These are phyloP conservation scores for Equus przewalskii DNA, from an alignment of 2,113 vertebrate genomes.

Conservation along the genomic window DNA sequence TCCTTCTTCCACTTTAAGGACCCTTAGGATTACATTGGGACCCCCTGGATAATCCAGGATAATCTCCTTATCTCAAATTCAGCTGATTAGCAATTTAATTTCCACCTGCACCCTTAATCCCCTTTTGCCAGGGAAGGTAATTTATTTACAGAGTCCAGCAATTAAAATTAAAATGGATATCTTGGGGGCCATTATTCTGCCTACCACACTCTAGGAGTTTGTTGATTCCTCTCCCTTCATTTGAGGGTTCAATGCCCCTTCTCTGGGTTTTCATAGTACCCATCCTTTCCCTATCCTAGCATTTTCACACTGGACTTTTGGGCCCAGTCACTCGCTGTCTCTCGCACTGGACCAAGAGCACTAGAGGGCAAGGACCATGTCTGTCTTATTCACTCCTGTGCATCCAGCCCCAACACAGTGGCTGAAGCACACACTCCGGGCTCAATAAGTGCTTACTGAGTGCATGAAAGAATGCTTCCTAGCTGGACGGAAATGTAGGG, in stretches of 20 bases:
- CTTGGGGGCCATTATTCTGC: neutral
- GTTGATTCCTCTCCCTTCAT: neutral
- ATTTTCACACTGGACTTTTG: neutral
- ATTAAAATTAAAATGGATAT: neutral
- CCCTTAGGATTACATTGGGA: neutral
- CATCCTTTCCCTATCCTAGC: neutral
- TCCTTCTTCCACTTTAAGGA: neutral
- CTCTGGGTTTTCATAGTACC: neutral
- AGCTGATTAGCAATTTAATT: neutral
- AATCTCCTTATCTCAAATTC: neutral
- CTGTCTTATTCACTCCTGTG: neutral
- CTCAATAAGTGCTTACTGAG: neutral
- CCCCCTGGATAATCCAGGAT: neutral
- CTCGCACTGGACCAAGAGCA: neutral
- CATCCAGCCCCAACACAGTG: neutral
- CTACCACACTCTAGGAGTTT: neutral
- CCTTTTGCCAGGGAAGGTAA: neutral
- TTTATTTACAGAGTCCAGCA: neutral
- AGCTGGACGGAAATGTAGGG: neutral
- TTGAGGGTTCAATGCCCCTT: neutral
- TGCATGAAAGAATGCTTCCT: neutral
- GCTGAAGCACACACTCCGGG: neutral
- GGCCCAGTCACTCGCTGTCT: neutral
- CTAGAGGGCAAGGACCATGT: neutral
- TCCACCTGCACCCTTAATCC: neutral